Evolutionary conservation across 1,140 invertebrate genomes (phyloP).

Genomic region (Drosophila bifasciata): DNA sequence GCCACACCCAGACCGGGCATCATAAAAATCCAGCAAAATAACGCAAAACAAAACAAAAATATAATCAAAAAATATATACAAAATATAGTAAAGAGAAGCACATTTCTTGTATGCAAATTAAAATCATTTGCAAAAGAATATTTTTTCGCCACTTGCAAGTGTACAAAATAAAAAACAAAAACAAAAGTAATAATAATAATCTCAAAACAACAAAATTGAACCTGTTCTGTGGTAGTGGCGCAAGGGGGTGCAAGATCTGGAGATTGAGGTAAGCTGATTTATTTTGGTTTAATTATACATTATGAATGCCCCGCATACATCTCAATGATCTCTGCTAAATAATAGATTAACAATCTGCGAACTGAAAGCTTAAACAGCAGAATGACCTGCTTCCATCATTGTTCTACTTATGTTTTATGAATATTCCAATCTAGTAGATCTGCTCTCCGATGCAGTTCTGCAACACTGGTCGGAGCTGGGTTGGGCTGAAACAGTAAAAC

Average conservation of each 20-base stretch:
- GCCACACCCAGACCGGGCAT: slow-evolving; percentile 23
- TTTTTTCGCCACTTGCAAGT: slow-evolving; percentile 17
- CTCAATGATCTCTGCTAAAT: slow-evolving; percentile 12
- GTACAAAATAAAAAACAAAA: slow-evolving; percentile 16
- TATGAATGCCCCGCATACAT: no score
- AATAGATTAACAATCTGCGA: slow-evolving; percentile 1
- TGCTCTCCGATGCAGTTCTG: slow-evolving; percentile 32
- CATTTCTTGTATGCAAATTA: slow-evolving; percentile 34
- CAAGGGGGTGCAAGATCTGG: slow-evolving; percentile 12
- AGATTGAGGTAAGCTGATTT: slow-evolving; percentile 75
- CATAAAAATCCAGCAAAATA: slow-evolving; percentile 43
- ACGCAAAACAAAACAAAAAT: slow-evolving; percentile 6
- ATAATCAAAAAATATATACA: not conserved
- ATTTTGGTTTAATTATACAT: slow-evolving; percentile 52
- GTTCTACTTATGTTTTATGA: not conserved
- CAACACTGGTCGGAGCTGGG: slow-evolving; percentile 36
- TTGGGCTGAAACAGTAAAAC: slow-evolving; percentile 17
- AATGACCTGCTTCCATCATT: slow-evolving; percentile 3
- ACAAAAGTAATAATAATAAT: slow-evolving; percentile 2
- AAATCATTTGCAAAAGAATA: slow-evolving; percentile 35
- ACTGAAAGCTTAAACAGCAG: slow-evolving; percentile 11
- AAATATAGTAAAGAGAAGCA: no score
- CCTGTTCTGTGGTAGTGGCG: slow-evolving; percentile 33
- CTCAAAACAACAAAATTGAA: slow-evolving; percentile 30
- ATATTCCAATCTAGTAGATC: not conserved